Evolutionary conservation across 2,888 invertebrate species (phyloP).

Genomic region (Rapana venosa): DNA sequence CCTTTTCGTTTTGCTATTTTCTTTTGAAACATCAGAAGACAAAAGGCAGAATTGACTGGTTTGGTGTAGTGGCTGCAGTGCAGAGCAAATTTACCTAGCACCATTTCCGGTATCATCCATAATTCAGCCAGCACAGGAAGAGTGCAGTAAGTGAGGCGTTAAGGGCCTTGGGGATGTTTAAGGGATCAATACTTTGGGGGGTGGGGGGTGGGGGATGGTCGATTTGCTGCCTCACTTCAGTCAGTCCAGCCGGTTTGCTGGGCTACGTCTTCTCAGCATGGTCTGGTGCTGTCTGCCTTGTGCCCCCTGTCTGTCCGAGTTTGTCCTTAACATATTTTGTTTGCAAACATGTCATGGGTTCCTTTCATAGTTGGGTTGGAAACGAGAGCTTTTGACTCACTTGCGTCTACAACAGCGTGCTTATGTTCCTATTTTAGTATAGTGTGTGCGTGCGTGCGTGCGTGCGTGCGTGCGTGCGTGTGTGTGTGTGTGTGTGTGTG

Average conservation of each 20-base stretch:
- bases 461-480: too few relatives aligned
- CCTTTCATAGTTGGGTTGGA: too few relatives aligned
- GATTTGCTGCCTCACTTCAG: constrained; percentile 14
- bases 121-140: constrained; percentile 30
- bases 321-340: too few relatives aligned
- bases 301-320: too few relatives aligned
- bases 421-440: too few relatives aligned
- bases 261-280: neutral
- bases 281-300: neutral
- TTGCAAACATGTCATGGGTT: too few relatives aligned
- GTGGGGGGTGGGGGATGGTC: neutral
- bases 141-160: constrained; percentile 35
- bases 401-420: too few relatives aligned
- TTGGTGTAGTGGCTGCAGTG: neutral
- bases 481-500: too few relatives aligned
- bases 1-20: neutral
- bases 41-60: neutral
- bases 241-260: too few relatives aligned
- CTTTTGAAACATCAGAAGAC: neutral
- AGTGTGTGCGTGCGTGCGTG: too few relatives aligned
- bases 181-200: constrained; percentile 1
- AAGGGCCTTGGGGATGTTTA: constrained; percentile 35
- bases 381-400: too few relatives aligned
- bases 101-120: constrained; percentile 39
- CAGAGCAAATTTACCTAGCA: constrained; percentile 38